A percentile compares a stretch with the other conserved stretches of the same genome.
Conservation (phyloP, 2,888 invertebrate species). For the Erynnis tages region DNA sequence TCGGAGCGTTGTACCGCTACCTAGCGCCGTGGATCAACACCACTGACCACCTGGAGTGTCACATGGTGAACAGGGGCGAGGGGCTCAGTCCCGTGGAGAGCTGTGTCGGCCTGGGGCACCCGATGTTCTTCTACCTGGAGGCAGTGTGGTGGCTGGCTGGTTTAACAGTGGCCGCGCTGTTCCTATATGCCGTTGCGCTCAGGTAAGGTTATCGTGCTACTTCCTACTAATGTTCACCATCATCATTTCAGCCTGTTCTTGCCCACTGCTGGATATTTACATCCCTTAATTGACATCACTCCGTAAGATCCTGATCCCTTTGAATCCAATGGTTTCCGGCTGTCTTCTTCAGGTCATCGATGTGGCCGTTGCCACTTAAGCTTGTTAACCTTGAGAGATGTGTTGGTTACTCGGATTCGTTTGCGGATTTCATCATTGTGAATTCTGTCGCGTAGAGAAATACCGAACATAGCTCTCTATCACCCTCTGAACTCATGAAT, state of each 20-base stretch:
- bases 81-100: slow-evolving; percentile 83
- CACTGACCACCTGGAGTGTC: slow-evolving; percentile 61
- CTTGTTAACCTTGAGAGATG: too few relatives aligned
- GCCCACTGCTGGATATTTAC: background rate
- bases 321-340: too few relatives aligned
- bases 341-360: too few relatives aligned
- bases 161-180: slow-evolving; percentile 85
- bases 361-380: too few relatives aligned
- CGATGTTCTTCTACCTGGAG: slow-evolving; percentile 91
- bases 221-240: background rate
- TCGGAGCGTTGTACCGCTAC: slow-evolving; percentile 60
- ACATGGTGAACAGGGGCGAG: slow-evolving; percentile 81
- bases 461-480: too few relatives aligned
- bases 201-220: slow-evolving; percentile 68
- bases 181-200: slow-evolving; percentile 84
- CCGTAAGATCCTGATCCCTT: too few relatives aligned
- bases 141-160: slow-evolving; percentile 88
- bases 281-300: too few relatives aligned
- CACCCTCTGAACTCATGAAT: too few relatives aligned
- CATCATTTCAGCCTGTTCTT: background rate
- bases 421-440: too few relatives aligned
- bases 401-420: too few relatives aligned
- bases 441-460: too few relatives aligned
- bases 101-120: slow-evolving; percentile 90
- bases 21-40: slow-evolving; percentile 59